These are phyloP conservation scores for Luscinia luscinia DNA, from an alignment of 2,797 vertebrate species.

Conservation along the genomic window DNA sequence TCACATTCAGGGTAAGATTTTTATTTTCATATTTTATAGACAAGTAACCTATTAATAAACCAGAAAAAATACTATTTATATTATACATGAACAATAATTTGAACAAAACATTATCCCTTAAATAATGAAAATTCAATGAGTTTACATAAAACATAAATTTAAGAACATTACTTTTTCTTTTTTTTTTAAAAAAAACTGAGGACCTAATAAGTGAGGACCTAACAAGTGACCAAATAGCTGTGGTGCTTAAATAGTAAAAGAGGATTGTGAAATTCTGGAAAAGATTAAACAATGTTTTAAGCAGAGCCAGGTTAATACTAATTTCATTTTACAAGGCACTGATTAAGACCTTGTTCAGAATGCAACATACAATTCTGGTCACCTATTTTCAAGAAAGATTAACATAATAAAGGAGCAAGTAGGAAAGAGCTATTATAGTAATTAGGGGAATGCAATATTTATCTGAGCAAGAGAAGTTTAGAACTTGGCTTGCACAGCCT, in stretches of 20 bases:
- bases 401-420: neutral
- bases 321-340: neutral
- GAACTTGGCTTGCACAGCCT: neutral
- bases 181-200: neutral
- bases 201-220: neutral
- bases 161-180: accelerated
- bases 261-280: neutral
- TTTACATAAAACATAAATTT: neutral
- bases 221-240: neutral
- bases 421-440: neutral
- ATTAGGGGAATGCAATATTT: neutral
- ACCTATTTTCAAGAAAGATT: neutral
- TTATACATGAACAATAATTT: neutral
- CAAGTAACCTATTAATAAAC: neutral
- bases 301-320: neutral
- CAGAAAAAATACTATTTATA: neutral
- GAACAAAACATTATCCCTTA: neutral
- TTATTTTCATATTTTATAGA: neutral
- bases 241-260: neutral
- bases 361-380: neutral
- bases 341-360: neutral
- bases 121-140: neutral
- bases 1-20: neutral
- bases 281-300: neutral
- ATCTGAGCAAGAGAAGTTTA: neutral